A percentile compares a stretch with the other conserved stretches of the same genome.
Evolutionary conservation across 2,113 vertebrate genomes (phyloP).

Genomic region (Ammodytes dubius): DNA sequence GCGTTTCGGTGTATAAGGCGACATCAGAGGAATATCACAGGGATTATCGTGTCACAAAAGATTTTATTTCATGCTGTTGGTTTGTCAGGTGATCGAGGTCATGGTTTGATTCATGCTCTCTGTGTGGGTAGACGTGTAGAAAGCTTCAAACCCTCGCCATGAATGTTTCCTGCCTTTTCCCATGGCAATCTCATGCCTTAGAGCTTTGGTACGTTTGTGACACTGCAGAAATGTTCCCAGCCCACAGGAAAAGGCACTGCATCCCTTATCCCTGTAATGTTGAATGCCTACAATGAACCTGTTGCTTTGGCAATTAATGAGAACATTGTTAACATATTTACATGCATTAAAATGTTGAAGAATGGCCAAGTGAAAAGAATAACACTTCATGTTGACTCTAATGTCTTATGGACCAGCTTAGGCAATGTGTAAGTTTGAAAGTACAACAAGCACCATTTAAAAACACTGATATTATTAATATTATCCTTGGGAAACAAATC

Average conservation of each 20-base stretch:
- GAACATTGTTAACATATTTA: not conserved
- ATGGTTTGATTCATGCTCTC: slow-evolving; percentile 6
- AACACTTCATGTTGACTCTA: slow-evolving; percentile 6
- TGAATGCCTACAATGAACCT: slow-evolving; percentile 11
- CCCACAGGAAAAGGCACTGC: not conserved
- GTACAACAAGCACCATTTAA: not conserved
- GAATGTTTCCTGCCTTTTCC: slow-evolving; percentile 17
- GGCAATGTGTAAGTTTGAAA: not conserved
- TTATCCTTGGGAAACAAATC: not conserved
- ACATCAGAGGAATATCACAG: slow-evolving; percentile 7
- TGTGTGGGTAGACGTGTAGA: slow-evolving; percentile 5
- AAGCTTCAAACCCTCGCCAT: not conserved
- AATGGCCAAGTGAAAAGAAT: not conserved
- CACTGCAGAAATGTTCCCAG: not conserved
- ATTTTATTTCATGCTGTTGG: slow-evolving; percentile 1
- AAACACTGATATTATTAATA: slow-evolving; percentile 1
- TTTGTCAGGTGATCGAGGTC: not conserved
- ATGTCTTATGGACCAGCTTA: not conserved
- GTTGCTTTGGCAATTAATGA: slow-evolving; percentile 3
- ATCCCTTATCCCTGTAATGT: not conserved
- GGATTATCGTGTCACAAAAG: slow-evolving; percentile 6
- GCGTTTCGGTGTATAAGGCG: not conserved
- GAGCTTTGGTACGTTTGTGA: not conserved
- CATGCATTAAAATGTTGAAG: slow-evolving; percentile 16
- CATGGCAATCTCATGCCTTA: not conserved